Base-by-base conservation (phyloP, 2,888 invertebrate genomes). In the Melanostoma mellinum region DNA sequence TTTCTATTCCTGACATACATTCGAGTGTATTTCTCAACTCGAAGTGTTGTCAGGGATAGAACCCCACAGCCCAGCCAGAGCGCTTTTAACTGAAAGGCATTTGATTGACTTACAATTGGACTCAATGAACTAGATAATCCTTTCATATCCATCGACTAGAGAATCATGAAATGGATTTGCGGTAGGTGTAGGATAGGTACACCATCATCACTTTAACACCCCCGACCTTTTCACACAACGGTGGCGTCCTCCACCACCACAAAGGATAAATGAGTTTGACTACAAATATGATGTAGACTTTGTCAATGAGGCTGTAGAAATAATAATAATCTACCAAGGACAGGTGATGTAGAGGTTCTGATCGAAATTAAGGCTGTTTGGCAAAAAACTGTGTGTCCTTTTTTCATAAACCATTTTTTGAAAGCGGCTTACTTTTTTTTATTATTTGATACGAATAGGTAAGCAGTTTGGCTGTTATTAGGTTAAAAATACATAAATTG, bases 71-170 rank as follows among this genome's bases (percentile, higher is more conserved):
- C 56, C 56, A 46, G 42, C 0, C 3, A 38, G 3, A 38, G 58
- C 71, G 32, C 67, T 68, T 72, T 68, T 44, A 63, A 46, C 52
- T 48, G 50, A 72, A 67, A 73, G 78, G 73, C 73, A 73, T 73
- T 68, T 78, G 78, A 84, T 84, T 84, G 82, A 84, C 82, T 79
- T 84, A 78, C 84, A 84, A 84, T 84, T 84, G 84, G 65, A 60
- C 69, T 74, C 84, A 84, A 74, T 84, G 84, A 84, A 79, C 84
- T 79, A 84, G 67, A 84, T 84, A 84, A 84, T 84, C 84, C 84
- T 84, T 74, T 84, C 71, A 84, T 53, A 79, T 58, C 84, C 79
- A 84, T 71, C 65, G 84, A 84, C 42, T 74, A 65, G 69, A 84
- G 55, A 74, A 79, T 78, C 79, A 79, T 69, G 77, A 84, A 84